A percentile compares a stretch with the other conserved stretches of the same genome.
These are phyloP conservation scores for Esox niger DNA, from an alignment of 2,113 vertebrate species.

Conservation along the genomic window DNA sequence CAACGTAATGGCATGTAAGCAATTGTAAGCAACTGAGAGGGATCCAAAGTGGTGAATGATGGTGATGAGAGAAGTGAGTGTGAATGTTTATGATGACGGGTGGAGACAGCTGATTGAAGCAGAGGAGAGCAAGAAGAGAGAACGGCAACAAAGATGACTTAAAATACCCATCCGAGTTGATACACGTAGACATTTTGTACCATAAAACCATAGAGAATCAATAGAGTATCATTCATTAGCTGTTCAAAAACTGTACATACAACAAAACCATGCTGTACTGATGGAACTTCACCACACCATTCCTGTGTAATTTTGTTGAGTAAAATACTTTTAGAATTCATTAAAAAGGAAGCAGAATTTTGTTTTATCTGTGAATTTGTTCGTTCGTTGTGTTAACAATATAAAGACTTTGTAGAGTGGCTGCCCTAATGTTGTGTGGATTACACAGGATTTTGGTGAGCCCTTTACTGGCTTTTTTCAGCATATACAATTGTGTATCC, in stretches of 20 bases:
- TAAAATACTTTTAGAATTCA: constrained; percentile 56
- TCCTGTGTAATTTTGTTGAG: constrained; percentile 28
- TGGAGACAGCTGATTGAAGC: constrained; percentile 22
- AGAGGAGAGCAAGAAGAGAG: constrained; percentile 12
- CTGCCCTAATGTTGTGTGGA: no score
- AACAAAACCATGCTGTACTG: constrained; percentile 20
- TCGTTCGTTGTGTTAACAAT: neutral
- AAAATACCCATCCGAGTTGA: constrained; percentile 19
- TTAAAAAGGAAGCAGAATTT: constrained; percentile 4
- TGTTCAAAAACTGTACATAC: constrained; percentile 60
- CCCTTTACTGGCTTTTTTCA: constrained; percentile 2
- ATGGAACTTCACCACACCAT: constrained; percentile 35
- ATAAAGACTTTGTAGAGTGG: neutral
- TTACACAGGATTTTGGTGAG: neutral
- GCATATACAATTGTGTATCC: constrained; percentile 30
- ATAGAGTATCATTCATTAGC: constrained; percentile 12
- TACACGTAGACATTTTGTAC: constrained; percentile 2
- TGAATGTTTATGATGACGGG: constrained; percentile 21
- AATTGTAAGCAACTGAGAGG: no score
- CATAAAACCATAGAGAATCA: neutral
- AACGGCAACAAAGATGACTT: constrained; percentile 20
- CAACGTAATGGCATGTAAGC: no score
- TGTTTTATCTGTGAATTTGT: neutral
- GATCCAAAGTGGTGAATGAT: neutral
- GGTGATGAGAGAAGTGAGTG: constrained; percentile 15